Conservation (phyloP, 2,797 vertebrate genomes). For the Chanos chanos region DNA sequence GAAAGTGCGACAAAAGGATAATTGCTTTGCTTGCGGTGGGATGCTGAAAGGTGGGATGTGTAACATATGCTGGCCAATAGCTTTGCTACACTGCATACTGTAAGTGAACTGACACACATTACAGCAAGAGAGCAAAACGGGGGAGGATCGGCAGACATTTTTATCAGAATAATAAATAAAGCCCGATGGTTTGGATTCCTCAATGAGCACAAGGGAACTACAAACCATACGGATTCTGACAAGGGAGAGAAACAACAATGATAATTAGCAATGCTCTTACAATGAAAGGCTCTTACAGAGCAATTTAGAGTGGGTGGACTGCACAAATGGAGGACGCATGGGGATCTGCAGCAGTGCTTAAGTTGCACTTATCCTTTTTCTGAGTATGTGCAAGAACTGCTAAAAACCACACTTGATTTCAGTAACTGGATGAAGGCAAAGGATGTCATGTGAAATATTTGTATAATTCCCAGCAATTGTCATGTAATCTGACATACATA, state of each 20-base stretch:
- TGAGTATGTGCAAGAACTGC: not conserved
- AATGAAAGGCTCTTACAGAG: constrained; percentile 27
- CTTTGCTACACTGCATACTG: too few relatives aligned
- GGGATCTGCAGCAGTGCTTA: not conserved
- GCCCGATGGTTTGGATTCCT: too few relatives aligned
- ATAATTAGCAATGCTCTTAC: constrained; percentile 32
- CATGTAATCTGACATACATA: not conserved
- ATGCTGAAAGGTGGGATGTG: not conserved
- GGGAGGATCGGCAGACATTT: too few relatives aligned
- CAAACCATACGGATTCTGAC: constrained; percentile 18
- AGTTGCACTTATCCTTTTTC: constrained; percentile 10
- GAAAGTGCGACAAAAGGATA: constrained; percentile 21
- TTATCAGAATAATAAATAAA: too few relatives aligned
- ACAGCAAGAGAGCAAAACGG: too few relatives aligned
- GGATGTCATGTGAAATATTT: not conserved
- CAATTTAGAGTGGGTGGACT: constrained; percentile 28
- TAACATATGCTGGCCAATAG: too few relatives aligned
- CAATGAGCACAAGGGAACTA: too few relatives aligned
- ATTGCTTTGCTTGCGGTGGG: not conserved
- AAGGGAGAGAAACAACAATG: constrained; percentile 19
- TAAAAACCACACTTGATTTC: constrained; percentile 1
- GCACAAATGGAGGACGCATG: constrained; percentile 6
- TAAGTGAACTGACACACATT: too few relatives aligned
- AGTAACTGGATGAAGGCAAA: not conserved
- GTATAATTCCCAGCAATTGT: not conserved